A percentile compares a stretch with the other conserved stretches of the same genome.
phyloP scores from a whole-genome alignment of 2,888 invertebrate genomes.

The Apodemia duryi region DNA sequence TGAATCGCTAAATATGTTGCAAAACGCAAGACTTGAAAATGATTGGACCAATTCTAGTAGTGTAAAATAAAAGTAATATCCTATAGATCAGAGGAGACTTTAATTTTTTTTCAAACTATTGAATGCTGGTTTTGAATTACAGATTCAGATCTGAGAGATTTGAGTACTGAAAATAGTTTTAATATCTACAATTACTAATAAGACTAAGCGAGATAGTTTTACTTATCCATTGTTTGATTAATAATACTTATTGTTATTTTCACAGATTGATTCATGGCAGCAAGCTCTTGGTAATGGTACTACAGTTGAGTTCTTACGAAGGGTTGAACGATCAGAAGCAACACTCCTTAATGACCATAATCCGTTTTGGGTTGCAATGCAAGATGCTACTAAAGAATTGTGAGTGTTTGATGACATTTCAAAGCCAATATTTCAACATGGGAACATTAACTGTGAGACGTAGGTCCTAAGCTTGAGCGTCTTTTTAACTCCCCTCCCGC shows the following conservation, averaged over 20 bases:
- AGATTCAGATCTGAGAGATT: too few relatives aligned
- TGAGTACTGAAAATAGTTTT: not conserved
- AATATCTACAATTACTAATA: not conserved
- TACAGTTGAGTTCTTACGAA: conserved; percentile 44
- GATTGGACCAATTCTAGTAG: too few relatives aligned
- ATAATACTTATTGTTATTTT: not conserved
- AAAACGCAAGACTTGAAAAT: too few relatives aligned
- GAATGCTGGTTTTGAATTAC: too few relatives aligned
- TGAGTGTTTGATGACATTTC: conserved; percentile 34
- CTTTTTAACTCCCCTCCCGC: too few relatives aligned
- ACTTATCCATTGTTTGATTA: not conserved
- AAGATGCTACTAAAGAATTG: conserved; percentile 67
- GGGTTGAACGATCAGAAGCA: conserved; percentile 42
- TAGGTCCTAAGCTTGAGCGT: too few relatives aligned
- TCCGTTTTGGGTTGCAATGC: conserved; percentile 84
- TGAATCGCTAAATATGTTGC: too few relatives aligned
- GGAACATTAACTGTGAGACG: not conserved
- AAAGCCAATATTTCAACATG: not conserved
- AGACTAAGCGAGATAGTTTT: not conserved
- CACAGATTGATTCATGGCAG: conserved; percentile 53
- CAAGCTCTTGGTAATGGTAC: conserved; percentile 44
- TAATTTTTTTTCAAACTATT: too few relatives aligned
- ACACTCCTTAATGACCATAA: conserved; percentile 81
- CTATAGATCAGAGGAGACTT: too few relatives aligned
- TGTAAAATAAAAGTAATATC: too few relatives aligned